phyloP scores from a whole-genome alignment of 2,888 invertebrate genomes.

The Pantelozetes paolii region DNA sequence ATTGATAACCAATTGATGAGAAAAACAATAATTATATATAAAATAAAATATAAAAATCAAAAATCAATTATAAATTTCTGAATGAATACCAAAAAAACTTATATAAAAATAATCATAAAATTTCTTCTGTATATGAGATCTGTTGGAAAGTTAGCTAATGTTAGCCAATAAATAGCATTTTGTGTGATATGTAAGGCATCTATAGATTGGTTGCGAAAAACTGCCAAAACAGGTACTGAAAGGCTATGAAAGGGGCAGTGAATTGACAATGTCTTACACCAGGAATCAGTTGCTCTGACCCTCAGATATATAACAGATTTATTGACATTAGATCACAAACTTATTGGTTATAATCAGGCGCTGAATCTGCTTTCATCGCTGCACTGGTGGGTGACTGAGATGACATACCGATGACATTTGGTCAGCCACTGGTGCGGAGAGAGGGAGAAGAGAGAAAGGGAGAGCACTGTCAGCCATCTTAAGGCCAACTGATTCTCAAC shows the following conservation, averaged over 20 bases:
- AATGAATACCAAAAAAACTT: neutral
- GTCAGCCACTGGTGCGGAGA: too few relatives aligned
- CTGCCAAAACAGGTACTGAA: neutral
- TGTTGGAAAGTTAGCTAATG: neutral
- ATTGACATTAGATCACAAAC: too few relatives aligned
- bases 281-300: too few relatives aligned
- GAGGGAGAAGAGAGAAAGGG: too few relatives aligned
- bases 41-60: slow-evolving; percentile 10
- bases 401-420: too few relatives aligned
- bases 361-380: too few relatives aligned
- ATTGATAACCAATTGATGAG: too few relatives aligned
- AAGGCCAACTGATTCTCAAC: neutral
- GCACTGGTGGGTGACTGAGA: too few relatives aligned
- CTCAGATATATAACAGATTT: too few relatives aligned
- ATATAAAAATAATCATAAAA: neutral
- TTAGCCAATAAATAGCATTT: neutral
- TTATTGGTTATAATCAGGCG: too few relatives aligned
- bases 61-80: neutral
- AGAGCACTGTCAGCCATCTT: neutral
- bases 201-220: neutral
- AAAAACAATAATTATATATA: too few relatives aligned
- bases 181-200: neutral
- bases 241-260: neutral
- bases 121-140: slow-evolving; percentile 6
- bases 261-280: slow-evolving; percentile 1